Conservation (phyloP, 2,888 invertebrate genomes). For the Chloroclystis v-ata region DNA sequence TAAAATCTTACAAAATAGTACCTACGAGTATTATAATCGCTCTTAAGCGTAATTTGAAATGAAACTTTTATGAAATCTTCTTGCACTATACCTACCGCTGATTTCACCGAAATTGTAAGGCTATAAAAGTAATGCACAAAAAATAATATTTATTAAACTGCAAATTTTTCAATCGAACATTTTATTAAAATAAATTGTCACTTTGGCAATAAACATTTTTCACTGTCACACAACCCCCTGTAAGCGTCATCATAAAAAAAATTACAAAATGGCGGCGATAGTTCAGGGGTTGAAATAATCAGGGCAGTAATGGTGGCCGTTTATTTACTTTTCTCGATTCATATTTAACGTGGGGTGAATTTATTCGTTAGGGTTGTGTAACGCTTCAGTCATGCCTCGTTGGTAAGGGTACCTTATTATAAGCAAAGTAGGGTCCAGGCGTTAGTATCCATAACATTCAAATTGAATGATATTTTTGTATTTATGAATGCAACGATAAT, state of each 20-base stretch:
- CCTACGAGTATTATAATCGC: too few relatives aligned
- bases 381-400: conserved; percentile 69
- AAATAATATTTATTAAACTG: not conserved
- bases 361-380: conserved; percentile 42
- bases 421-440: conserved; percentile 23
- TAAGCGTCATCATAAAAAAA: conserved; percentile 12
- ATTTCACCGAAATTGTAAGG: too few relatives aligned
- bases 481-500: conserved; percentile 4
- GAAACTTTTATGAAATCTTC: too few relatives aligned
- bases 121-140: too few relatives aligned
- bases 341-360: conserved; percentile 55
- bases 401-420: conserved; percentile 48
- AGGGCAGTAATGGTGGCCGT: conserved; percentile 71
- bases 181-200: conserved; percentile 2
- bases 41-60: too few relatives aligned
- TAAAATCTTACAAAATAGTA: too few relatives aligned
- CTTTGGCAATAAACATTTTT: conserved; percentile 6
- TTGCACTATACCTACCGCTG: too few relatives aligned
- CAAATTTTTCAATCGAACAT: conserved; percentile 3
- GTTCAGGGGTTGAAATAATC: conserved; percentile 66
- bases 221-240: conserved; percentile 1
- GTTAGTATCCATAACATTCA: conserved; percentile 21
- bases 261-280: conserved; percentile 62
- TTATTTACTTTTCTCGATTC: conserved; percentile 76
- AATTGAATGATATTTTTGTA: conserved; percentile 21